These are phyloP conservation scores for Habroteleia sp. DNA, from an alignment of 2,888 invertebrate genomes.

Conservation along the genomic window DNA sequence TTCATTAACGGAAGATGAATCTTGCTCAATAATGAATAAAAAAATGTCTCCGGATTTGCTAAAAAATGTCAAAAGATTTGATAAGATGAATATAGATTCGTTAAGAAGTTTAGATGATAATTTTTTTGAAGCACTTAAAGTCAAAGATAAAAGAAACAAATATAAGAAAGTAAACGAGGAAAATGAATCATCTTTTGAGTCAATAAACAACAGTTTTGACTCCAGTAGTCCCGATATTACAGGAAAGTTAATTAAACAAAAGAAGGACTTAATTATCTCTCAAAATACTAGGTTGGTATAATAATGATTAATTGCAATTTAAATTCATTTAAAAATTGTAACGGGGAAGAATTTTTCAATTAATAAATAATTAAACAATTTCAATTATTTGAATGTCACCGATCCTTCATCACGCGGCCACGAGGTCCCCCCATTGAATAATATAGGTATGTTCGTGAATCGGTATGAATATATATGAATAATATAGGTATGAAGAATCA, in stretches of 20 bases:
- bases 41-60: conserved; percentile 74
- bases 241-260: conserved; percentile 68
- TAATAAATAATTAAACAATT: too few relatives aligned
- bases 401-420: too few relatives aligned
- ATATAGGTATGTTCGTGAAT: too few relatives aligned
- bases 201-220: conserved; percentile 77
- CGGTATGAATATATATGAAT: too few relatives aligned
- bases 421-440: too few relatives aligned
- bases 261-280: conserved; percentile 70
- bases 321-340: too few relatives aligned
- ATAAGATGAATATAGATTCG: conserved; percentile 76
- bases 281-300: conserved; percentile 65
- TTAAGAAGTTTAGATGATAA: conserved; percentile 78
- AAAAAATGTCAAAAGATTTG: conserved; percentile 77
- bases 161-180: conserved; percentile 76
- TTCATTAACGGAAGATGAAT: conserved; percentile 77
- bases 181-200: conserved; percentile 76
- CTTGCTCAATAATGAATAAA: conserved; percentile 64
- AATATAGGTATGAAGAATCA: too few relatives aligned
- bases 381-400: too few relatives aligned
- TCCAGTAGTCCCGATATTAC: conserved; percentile 77
- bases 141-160: conserved; percentile 73
- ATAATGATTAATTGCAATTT: conserved; percentile 4
- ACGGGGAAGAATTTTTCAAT: too few relatives aligned
- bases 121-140: conserved; percentile 72